Percentiles rank a stretch among this genome's conserved stretches.
These are phyloP conservation scores for Hermetia illucens DNA, from an alignment of 1,140 invertebrate genomes.

Conservation along the genomic window DNA sequence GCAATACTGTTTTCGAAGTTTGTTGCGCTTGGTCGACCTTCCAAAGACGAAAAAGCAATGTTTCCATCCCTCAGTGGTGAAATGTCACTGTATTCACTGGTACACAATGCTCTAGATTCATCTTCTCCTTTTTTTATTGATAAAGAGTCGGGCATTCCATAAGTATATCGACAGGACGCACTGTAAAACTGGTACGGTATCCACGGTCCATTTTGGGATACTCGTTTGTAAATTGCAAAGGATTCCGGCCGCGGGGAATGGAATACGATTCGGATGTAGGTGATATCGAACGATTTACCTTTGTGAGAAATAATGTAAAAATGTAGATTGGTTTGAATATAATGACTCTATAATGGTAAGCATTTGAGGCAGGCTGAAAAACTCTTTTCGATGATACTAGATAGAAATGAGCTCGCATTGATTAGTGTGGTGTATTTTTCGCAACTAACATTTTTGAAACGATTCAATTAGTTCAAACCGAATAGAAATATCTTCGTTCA, in stretches of 20 bases:
- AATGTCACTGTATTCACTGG: slow-evolving; percentile 93
- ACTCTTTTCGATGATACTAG: too few species aligned
- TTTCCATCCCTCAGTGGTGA: slow-evolving; percentile 90
- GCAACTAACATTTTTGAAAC: too few species aligned
- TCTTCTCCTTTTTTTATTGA: slow-evolving; percentile 54
- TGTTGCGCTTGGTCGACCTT: slow-evolving; percentile 83
- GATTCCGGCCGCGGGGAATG: slow-evolving; percentile 91
- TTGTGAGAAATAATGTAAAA: slow-evolving; percentile 30
- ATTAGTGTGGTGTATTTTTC: too few species aligned
- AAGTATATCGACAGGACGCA: slow-evolving; percentile 80
- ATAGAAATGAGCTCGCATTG: too few species aligned
- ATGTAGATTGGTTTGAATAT: slow-evolving; percentile 3
- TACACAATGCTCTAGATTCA: slow-evolving; percentile 83
- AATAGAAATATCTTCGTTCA: too few species aligned
- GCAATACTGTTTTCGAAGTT: slow-evolving; percentile 78
- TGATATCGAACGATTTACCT: slow-evolving; percentile 97
- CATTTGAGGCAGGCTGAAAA: too few species aligned
- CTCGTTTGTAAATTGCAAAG: slow-evolving; percentile 90
- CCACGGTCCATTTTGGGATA: slow-evolving; percentile 67
- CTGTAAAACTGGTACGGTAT: slow-evolving; percentile 95
- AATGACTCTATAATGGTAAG: too few species aligned
- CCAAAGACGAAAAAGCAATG: slow-evolving; percentile 90
- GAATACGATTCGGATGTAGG: slow-evolving; percentile 86
- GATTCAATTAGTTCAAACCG: too few species aligned
- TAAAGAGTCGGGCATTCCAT: slow-evolving; percentile 61